These are phyloP conservation scores for Lasioglossum albipes DNA, from an alignment of 1,140 invertebrate species.

Conservation along the genomic window DNA sequence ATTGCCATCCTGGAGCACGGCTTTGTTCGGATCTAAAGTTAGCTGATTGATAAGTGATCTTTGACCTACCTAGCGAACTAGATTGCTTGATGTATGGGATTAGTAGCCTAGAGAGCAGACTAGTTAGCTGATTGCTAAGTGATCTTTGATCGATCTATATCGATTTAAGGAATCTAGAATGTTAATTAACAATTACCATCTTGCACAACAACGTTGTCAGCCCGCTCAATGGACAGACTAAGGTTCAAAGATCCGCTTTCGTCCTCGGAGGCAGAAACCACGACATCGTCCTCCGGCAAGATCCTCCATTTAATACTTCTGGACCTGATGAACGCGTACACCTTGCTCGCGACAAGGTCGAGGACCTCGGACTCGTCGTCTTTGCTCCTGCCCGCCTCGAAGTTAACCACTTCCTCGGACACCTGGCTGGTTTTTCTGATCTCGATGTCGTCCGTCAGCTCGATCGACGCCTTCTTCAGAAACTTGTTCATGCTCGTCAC, in stretches of 20 bases:
- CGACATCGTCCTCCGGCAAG: constrained; percentile 87
- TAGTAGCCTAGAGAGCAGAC: too few relatives aligned
- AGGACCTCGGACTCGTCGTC: constrained; percentile 86
- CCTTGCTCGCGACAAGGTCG: constrained; percentile 85
- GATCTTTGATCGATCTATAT: too few relatives aligned
- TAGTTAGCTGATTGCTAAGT: too few relatives aligned
- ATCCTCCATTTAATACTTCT: constrained; percentile 82
- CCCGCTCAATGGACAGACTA: constrained; percentile 85
- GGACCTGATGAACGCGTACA: constrained; percentile 87
- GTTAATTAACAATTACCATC: constrained; percentile 70
- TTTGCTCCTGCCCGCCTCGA: constrained; percentile 74
- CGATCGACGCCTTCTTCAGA: constrained; percentile 88
- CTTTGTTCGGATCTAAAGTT: too few relatives aligned
- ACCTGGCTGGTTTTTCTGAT: constrained; percentile 86
- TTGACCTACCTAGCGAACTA: too few relatives aligned
- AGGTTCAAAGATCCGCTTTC: constrained; percentile 86
- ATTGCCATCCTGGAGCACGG: too few relatives aligned
- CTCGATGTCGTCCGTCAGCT: constrained; percentile 87
- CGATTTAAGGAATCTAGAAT: too few relatives aligned
- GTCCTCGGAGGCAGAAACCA: constrained; percentile 85
- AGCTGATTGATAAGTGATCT: too few relatives aligned
- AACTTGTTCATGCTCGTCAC: constrained; percentile 90
- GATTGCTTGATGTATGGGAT: too few relatives aligned
- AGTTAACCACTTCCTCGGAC: constrained; percentile 74
- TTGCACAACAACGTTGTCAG: constrained; percentile 73